These are phyloP conservation scores for Dione vanillae DNA, from an alignment of 2,888 invertebrate species.

Conservation along the genomic window DNA sequence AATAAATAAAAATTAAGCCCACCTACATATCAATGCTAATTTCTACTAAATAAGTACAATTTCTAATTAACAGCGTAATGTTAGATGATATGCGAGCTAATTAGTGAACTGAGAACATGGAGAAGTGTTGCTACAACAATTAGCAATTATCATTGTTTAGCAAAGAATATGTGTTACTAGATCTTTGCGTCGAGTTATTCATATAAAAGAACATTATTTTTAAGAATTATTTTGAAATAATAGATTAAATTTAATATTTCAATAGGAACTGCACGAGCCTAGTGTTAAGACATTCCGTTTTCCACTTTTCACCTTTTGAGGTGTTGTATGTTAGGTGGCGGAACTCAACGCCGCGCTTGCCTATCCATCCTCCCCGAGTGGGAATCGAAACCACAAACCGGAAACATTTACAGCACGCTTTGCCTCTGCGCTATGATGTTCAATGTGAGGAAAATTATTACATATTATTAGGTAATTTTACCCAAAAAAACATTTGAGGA, in stretches of 20 bases:
- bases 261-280: no score
- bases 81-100: no score
- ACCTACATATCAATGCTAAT: constrained; percentile 6
- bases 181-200: neutral
- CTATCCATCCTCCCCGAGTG: neutral
- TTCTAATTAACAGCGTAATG: constrained; percentile 1
- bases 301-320: neutral
- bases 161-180: constrained; percentile 5
- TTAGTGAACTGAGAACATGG: neutral
- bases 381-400: neutral
- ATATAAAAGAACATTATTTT: no score
- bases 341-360: neutral
- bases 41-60: constrained; percentile 4
- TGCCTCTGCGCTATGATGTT: neutral
- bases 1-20: neutral
- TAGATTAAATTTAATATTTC: no score
- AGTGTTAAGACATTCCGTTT: neutral
- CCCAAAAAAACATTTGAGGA: neutral
- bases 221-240: no score
- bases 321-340: no score
- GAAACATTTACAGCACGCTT: no score
- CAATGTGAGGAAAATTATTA: neutral
- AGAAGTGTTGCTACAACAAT: neutral
- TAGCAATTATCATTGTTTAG: constrained; percentile 9
- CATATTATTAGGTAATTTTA: no score